These are phyloP conservation scores for Brachyhypopomus gauderio DNA, from an alignment of 2,113 vertebrate species.

Conservation along the genomic window DNA sequence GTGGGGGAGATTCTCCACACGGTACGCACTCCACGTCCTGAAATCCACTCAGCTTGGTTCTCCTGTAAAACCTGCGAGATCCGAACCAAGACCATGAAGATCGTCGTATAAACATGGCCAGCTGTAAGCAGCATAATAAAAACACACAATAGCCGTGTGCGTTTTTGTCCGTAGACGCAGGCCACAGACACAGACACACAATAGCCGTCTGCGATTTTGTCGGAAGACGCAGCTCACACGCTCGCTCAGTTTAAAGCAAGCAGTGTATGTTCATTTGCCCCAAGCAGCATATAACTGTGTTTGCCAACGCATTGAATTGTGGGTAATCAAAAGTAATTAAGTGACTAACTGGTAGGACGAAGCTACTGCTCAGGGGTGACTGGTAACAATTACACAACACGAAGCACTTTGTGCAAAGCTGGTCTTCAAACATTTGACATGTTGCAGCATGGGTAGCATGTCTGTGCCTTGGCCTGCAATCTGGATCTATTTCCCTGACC, in stretches of 20 bases:
- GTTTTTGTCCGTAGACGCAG: background rate
- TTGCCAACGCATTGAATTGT: conserved; percentile 39
- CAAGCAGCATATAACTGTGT: conserved; percentile 5
- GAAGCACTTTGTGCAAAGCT: conserved; percentile 7
- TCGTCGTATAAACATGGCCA: too few species aligned
- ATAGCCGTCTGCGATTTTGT: background rate
- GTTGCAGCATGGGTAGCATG: conserved; percentile 22
- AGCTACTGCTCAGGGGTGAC: conserved; percentile 2
- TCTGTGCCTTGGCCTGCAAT: conserved; percentile 14
- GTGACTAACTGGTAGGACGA: conserved; percentile 8
- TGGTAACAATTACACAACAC: conserved; percentile 10
- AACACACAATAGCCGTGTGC: too few species aligned
- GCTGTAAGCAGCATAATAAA: too few species aligned
- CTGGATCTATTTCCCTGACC: conserved; percentile 28
- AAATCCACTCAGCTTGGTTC: conserved; percentile 95
- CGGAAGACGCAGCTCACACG: background rate
- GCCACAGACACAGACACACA: background rate
- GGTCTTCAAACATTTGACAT: conserved; percentile 31
- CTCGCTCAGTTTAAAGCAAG: background rate
- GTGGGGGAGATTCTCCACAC: conserved; percentile 92
- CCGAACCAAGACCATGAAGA: too few species aligned
- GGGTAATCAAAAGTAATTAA: conserved; percentile 44
- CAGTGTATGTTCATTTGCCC: background rate
- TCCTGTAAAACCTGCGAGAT: conserved; percentile 88
- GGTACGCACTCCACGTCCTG: conserved; percentile 97